These are phyloP conservation scores for Hozukius guyotensis DNA, from an alignment of 2,797 vertebrate species.

Conservation along the genomic window DNA sequence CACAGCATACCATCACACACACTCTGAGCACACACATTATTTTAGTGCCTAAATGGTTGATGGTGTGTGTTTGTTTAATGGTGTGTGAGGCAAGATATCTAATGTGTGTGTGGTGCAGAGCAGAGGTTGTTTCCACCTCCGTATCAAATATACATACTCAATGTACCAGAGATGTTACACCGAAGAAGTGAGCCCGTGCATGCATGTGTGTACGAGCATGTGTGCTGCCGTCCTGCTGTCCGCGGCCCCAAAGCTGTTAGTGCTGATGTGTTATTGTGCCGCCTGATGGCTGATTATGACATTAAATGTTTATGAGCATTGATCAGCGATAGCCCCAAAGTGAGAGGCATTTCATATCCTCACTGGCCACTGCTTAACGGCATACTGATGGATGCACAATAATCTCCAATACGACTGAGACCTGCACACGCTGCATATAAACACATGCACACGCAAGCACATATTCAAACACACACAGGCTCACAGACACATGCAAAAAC, in stretches of 20 bases:
- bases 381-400: slow-evolving; percentile 80
- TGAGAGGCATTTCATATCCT: slow-evolving; percentile 76
- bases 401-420: slow-evolving; percentile 71
- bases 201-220: not conserved
- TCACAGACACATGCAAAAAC: slow-evolving; percentile 12
- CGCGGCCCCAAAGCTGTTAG: slow-evolving; percentile 45
- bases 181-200: slow-evolving; percentile 8
- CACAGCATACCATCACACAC: slow-evolving; percentile 55
- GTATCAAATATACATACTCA: slow-evolving; percentile 59
- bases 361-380: slow-evolving; percentile 72
- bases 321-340: slow-evolving; percentile 73
- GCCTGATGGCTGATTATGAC: slow-evolving; percentile 79
- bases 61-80: slow-evolving; percentile 80
- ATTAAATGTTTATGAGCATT: slow-evolving; percentile 84
- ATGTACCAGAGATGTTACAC: slow-evolving; percentile 52
- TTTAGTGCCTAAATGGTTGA: slow-evolving; percentile 68
- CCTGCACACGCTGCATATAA: slow-evolving; percentile 48
- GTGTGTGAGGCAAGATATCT: slow-evolving; percentile 64
- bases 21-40: slow-evolving; percentile 55
- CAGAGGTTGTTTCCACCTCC: slow-evolving; percentile 40
- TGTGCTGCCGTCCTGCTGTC: slow-evolving; percentile 36
- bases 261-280: slow-evolving; percentile 71
- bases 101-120: slow-evolving; percentile 40
- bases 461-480: not conserved
- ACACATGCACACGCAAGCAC: slow-evolving; percentile 34